Base-by-base conservation (phyloP, 2,888 invertebrate genomes). In the Nasonia oneida region DNA sequence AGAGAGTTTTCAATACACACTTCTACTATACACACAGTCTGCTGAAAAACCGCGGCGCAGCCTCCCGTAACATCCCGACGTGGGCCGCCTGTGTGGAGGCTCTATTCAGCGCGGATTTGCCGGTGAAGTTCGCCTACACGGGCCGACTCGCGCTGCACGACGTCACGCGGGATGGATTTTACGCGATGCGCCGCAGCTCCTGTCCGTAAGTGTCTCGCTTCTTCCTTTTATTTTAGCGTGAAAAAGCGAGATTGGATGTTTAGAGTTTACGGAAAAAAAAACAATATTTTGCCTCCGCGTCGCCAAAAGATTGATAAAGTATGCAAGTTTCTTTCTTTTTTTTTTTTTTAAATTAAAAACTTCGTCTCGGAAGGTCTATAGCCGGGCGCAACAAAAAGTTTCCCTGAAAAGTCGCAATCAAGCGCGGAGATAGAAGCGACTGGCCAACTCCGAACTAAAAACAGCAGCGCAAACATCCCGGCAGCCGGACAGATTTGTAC, bases 41-140 rank as follows among this genome's bases (percentile, higher is more conserved):
- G 95, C 93, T 95, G 15, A 93, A 93, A 50, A 94, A 95, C 89
- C 94, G 92, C 64, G 90, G 93, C 76, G 92, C 67, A 29, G n/a
- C 23, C 42, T 47, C 90, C 33, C 89, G 87, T 79, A 89, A 94
- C 47, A 94, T 96, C 23, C 93, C 95, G 1, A 94, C 95, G 0
- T 96, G 96, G 96, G 94, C 95, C 85, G 93, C 94, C 0, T 95
- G 96, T 0, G 93, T 96, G 14, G 95, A 96, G 77, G 93, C 95
- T 0, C 94, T 96, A 18, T 94, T 96, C 87, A 91, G 94, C 3
- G 94, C 94, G 70, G 94, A 95, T 86, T 94, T 96, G 0, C 95
- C 96, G 0, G 94, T 95, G 47, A 96, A 96, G 90, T 95, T 96
- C 83, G 95, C 95, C 0, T 95, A 95, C 88, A 95, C 95, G 0